These are phyloP conservation scores for Avahi laniger DNA, from an alignment of 2,797 vertebrate species.

Conservation along the genomic window DNA sequence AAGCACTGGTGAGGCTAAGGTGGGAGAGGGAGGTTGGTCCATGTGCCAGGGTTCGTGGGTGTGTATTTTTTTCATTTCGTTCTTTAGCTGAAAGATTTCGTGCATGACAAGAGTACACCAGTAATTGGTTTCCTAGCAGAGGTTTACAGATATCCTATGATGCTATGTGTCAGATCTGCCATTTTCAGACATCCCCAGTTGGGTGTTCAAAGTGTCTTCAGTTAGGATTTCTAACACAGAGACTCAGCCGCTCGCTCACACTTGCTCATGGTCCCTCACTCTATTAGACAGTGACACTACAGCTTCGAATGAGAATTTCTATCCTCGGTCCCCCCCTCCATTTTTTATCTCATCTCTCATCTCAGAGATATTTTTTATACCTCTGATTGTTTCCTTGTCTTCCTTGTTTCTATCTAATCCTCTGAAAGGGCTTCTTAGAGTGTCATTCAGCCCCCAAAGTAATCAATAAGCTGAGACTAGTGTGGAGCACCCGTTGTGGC, in stretches of 20 bases:
- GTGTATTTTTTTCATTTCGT: neutral
- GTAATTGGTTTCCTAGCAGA: slow-evolving; percentile 67
- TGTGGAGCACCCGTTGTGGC: neutral
- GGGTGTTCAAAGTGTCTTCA: neutral
- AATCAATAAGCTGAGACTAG: neutral
- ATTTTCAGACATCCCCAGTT: slow-evolving; percentile 42
- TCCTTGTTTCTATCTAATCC: neutral
- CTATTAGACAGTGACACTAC: neutral
- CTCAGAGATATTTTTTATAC: slow-evolving; percentile 42
- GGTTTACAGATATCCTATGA: neutral
- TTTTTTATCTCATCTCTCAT: neutral
- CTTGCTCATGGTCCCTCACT: neutral
- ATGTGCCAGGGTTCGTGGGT: neutral
- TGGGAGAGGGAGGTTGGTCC: neutral
- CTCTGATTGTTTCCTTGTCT: slow-evolving; percentile 28
- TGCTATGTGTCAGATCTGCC: slow-evolving; percentile 36
- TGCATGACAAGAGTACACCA: neutral
- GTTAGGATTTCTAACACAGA: neutral
- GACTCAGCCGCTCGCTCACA: neutral
- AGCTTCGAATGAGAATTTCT: neutral
- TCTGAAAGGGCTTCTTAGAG: neutral
- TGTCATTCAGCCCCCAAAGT: neutral
- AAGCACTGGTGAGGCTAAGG: neutral
- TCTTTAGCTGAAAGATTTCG: neutral
- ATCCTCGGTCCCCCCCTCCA: neutral